A percentile compares a stretch with the other conserved stretches of the same genome.
Conservation (phyloP, 1,140 invertebrate species). For the Lethrus apterus region DNA sequence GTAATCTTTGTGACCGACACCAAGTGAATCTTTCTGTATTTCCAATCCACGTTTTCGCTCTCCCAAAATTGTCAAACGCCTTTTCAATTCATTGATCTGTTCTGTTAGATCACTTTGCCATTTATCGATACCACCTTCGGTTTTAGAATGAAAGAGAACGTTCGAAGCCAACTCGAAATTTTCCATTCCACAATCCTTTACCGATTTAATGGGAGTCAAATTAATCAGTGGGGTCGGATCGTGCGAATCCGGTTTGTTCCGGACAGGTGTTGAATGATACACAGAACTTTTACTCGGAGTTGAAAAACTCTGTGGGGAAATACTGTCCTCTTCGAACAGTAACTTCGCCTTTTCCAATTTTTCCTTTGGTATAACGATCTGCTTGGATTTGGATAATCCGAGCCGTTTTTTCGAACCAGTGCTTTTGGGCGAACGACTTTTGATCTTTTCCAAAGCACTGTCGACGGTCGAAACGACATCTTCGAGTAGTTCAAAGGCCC, state of each 20-base stretch:
- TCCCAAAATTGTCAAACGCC: slow-evolving; percentile 13
- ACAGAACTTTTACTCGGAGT: too few relatives aligned
- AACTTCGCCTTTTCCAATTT: slow-evolving; percentile 19
- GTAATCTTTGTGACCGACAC: slow-evolving; percentile 10
- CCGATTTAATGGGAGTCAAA: too few relatives aligned
- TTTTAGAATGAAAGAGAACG: slow-evolving; percentile 11
- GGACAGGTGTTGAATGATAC: too few relatives aligned
- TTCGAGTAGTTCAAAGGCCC: slow-evolving; percentile 15
- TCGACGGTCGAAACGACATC: slow-evolving; percentile 17
- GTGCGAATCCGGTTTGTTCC: too few relatives aligned
- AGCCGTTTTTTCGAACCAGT: slow-evolving; percentile 12
- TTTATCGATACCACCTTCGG: slow-evolving; percentile 14
- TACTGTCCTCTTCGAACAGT: slow-evolving; percentile 29
- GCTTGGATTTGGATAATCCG: slow-evolving; percentile 17
- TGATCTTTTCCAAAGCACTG: slow-evolving; percentile 10
- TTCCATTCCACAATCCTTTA: too few relatives aligned
- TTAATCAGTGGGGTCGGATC: too few relatives aligned
- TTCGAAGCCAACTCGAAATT: too few relatives aligned
- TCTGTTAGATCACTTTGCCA: slow-evolving; percentile 10
- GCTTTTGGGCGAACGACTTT: background rate
- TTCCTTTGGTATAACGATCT: slow-evolving; percentile 17
- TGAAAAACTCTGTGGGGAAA: too few relatives aligned
- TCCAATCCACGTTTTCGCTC: slow-evolving; percentile 13
- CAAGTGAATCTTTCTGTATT: slow-evolving; percentile 10
- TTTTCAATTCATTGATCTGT: slow-evolving; percentile 18